These are phyloP conservation scores for Rhyacichthys aspro DNA, from an alignment of 2,797 vertebrate genomes.

Conservation along the genomic window DNA sequence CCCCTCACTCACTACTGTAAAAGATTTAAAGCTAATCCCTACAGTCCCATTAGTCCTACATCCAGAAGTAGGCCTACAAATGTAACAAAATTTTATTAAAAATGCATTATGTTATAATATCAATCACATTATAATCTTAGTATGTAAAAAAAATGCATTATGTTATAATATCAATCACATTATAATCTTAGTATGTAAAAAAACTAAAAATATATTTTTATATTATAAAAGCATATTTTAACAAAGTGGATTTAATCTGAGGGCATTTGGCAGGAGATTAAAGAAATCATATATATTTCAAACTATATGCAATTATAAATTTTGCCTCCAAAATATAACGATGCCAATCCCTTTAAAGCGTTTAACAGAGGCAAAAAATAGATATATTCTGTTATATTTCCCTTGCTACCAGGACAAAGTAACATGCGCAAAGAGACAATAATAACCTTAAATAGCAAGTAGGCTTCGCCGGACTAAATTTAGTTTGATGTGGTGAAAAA, in stretches of 20 bases:
- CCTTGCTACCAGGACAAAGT: no score
- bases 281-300: not conserved
- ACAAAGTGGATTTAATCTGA: not conserved
- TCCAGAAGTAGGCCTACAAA: not conserved
- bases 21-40: conserved; percentile 6
- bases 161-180: no score
- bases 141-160: no score
- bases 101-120: no score
- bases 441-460: no score
- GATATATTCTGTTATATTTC: no score
- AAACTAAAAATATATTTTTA: no score
- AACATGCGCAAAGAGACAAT: no score
- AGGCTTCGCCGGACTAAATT: no score
- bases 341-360: not conserved
- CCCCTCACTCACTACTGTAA: not conserved
- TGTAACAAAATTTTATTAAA: not conserved
- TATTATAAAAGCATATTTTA: not conserved
- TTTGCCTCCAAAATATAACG: not conserved
- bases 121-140: no score
- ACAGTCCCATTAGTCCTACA: not conserved
- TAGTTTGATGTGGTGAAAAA: no score
- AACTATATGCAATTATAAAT: not conserved
- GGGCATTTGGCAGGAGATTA: not conserved
- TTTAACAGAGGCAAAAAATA: not conserved
- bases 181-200: no score